Evolutionary conservation across 2,888 invertebrate species (phyloP), one percentile per base, ranked within the genome.

Genomic region (Cephus pulcher): DNA sequence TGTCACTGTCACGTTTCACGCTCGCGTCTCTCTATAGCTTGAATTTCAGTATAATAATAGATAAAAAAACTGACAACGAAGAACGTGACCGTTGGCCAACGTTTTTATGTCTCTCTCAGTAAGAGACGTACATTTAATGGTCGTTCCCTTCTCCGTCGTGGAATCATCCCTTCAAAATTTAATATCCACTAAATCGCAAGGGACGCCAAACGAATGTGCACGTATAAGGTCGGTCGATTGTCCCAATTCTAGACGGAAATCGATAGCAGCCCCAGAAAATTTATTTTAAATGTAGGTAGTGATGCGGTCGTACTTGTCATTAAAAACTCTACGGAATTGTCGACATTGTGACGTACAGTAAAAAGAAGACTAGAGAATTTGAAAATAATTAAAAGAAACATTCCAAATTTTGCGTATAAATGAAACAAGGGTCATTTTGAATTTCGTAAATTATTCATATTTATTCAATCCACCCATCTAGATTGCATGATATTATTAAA

Each of bases 241-340:
- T 84, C 82, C 84, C 81, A 85, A 84, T 84, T 84, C 79, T 81
- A 34, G 75, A n/a, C 78, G 80, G 77, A 80, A 84, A 84, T 84
- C 84, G 82, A 84, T 84, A 84, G 74, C 82, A 80, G 35, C 71
- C 35, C 70, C 79, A 79, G 74, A 77, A 84, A 84, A 84, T 84
- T 84, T 84, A 80, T 84, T 85, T 83, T 79, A 78, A 84, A 85
- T 81, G 80, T 77, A 37, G 69, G 76, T 69, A 76, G 73, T 73
- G 73, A 75, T 33, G 37, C 76, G 32, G 30, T 75, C 69, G 75
- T 79, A 56, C 23, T 56, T 56, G 9, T 56, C 56, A 56, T 56
- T 56, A 56, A 56, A 56, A 56, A 9, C 23, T 23, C 9, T 56
- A 9, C 23, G 23, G 0, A 56, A 56, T 9, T 23, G 15, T 23